Base-by-base conservation (phyloP, 2,113 vertebrate genomes). In the Chloroceryle aenea region DNA sequence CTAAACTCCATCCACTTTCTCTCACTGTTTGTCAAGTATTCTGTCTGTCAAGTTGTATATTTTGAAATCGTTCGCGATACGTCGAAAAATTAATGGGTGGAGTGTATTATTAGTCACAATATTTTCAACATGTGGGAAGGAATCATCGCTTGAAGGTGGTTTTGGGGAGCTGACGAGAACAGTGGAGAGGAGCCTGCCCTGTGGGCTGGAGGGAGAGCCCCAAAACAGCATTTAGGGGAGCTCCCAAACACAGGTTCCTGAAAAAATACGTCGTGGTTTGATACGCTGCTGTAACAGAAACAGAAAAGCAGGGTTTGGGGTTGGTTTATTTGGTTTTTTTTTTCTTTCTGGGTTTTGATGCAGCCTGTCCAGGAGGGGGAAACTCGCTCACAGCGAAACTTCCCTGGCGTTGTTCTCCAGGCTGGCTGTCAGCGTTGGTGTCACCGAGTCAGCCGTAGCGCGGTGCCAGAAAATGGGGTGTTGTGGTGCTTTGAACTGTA, bases 351-450 rank as follows among this genome's bases (percentile, higher is more conserved):
- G 75, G 36, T 87, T 86, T 88, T 87, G 79, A 66, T 86, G 53
- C 69, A 58, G 78, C 76, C n/a, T 87, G 85, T 71, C 83, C 94
- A 93, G 94, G 92, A 90, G 90, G 78, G 79, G 93, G 79, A 90
- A 95, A 90, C 91, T 83, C 72, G 7, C 61, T 95, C 81, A 38
- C 94, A 91, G 77, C 6, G 62, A 40, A 96, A 89, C 90, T 93
- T 88, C 94, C 74, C 78, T 85, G 1, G 3, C 19, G 29, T 43
- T 66, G 43, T 27, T 59, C 84, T 86, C 59, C 8, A 67, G 53
- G 4, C 56, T 40, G 10, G n/a, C 6, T 1, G 27, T 34, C 87
- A 8, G 27, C 27, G 74, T 43, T 3, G 20, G 22, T 77, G 53
- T 38, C 40, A 67, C 9, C 14, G 64, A 45, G 40, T 56, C 13